Evolutionary conservation across 2,797 vertebrate species (phyloP), one percentile per base, ranked within the genome.

Genomic region (Notolabrus celidotus): DNA sequence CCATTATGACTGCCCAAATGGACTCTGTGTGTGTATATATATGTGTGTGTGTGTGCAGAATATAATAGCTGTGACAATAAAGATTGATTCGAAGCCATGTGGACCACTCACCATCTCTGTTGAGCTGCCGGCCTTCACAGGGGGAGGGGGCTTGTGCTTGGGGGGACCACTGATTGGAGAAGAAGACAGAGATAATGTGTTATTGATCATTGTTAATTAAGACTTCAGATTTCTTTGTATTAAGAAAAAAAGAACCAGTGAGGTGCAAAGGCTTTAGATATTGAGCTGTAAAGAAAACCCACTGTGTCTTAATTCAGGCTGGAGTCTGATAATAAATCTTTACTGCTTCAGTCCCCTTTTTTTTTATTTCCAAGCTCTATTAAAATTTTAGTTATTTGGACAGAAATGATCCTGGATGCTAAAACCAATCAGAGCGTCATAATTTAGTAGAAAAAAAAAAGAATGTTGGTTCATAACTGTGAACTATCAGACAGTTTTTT

Each of bases 111-210:
- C 93, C 94, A 93, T 92, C 84, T 94, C 93, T 1, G 90, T 92
- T 0, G 92, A 93, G 87, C 88, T 91, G 81, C 85, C 83, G 0
- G 82, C 74, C 88, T 92, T 94, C 67, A 90, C 76, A 0, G 93
- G 94, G 47, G 94, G 92, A 61, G 93, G 93, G 22, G 94, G 92
- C 80, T 94, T 94, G 89, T 94, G 92, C 73, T 94, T 94, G 39
- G 94, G 94, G 6, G 93, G 93, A 1, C 86, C 92, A 22, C 94
- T 95, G 88, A 80, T 85, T 71, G 85, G 83, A 86, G 19, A 53
- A 83, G 65, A 86, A 25, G 12, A 69, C 31, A 80, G 49, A 68
- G 41, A 71, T 42, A 43, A 71, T 14, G 31, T 0, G 0, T 3
- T 43, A 77, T 67, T 25, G 74, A 86, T 60, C 38, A 2, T 3